A percentile compares a stretch with the other conserved stretches of the same genome.
Evolutionary conservation across 2,888 invertebrate species (phyloP).

Genomic region (Sceliomorpha sp.): DNA sequence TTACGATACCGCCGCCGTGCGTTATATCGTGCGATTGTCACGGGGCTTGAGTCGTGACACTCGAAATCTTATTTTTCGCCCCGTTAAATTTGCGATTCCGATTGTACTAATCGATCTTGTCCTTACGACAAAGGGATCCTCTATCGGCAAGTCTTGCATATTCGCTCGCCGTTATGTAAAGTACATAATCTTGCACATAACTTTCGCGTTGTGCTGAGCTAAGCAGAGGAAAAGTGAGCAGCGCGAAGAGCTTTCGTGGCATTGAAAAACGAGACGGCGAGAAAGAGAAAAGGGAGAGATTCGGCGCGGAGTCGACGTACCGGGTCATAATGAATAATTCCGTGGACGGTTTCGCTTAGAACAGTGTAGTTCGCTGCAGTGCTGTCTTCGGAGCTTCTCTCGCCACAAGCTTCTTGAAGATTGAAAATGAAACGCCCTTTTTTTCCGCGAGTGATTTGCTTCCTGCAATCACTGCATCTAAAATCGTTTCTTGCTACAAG

Average conservation of each 20-base stretch:
- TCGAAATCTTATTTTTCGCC: too few species aligned
- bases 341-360: conserved; percentile 67
- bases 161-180: conserved; percentile 24
- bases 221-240: conserved; percentile 64
- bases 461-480: conserved; percentile 50
- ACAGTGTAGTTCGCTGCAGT: conserved; percentile 63
- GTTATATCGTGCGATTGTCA: too few species aligned
- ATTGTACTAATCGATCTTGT: too few species aligned
- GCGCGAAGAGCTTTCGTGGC: conserved; percentile 56
- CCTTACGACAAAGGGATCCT: too few species aligned
- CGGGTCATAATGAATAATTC: conserved; percentile 75
- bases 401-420: conserved; percentile 29
- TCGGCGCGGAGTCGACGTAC: conserved; percentile 57
- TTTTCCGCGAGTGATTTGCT: too few species aligned
- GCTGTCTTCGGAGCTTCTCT: conserved; percentile 50
- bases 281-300: conserved; percentile 30
- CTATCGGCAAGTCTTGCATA: too few species aligned
- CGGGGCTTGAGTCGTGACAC: too few species aligned
- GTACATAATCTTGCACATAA: conserved; percentile 4
- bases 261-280: conserved; percentile 36
- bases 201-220: conserved; percentile 42
- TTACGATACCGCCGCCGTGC: too few species aligned
- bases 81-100: too few species aligned
- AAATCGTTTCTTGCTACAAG: conserved; percentile 24
- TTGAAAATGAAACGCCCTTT: conserved; percentile 51